Percentiles rank a stretch among this genome's conserved stretches.
Evolutionary conservation across 2,113 vertebrate species (phyloP).

Genomic region (Myrmecobius fasciatus): DNA sequence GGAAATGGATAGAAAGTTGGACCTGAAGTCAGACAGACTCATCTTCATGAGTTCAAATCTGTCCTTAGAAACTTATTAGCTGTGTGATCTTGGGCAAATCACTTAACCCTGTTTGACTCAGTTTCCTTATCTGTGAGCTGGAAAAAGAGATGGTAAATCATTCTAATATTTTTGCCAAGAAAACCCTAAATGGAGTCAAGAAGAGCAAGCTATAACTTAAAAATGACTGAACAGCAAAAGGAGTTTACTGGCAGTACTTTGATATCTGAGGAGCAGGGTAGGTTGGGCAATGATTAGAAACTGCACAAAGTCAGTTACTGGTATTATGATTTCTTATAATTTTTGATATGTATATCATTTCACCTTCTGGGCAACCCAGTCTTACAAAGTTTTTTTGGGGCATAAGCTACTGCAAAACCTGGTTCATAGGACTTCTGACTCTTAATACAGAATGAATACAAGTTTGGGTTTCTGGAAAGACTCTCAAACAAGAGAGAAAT

Average conservation of each 20-base stretch:
- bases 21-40: background rate
- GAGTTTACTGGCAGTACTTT: no score
- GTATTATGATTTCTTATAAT: no score
- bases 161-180: background rate
- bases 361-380: background rate
- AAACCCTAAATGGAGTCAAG: background rate
- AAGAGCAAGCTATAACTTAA: background rate
- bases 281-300: no score
- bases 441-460: background rate
- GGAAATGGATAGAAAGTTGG: background rate
- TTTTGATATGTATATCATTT: no score
- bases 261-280: no score
- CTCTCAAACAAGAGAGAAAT: background rate
- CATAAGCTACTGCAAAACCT: background rate
- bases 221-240: background rate
- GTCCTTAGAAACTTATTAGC: background rate
- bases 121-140: background rate
- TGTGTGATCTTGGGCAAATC: background rate
- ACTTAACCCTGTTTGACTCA: background rate
- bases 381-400: background rate
- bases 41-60: background rate
- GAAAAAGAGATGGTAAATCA: background rate
- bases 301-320: no score
- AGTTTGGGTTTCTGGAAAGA: background rate
- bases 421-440: background rate